phyloP scores from a whole-genome alignment of 2,113 vertebrate species.

The Athene cunicularia region DNA sequence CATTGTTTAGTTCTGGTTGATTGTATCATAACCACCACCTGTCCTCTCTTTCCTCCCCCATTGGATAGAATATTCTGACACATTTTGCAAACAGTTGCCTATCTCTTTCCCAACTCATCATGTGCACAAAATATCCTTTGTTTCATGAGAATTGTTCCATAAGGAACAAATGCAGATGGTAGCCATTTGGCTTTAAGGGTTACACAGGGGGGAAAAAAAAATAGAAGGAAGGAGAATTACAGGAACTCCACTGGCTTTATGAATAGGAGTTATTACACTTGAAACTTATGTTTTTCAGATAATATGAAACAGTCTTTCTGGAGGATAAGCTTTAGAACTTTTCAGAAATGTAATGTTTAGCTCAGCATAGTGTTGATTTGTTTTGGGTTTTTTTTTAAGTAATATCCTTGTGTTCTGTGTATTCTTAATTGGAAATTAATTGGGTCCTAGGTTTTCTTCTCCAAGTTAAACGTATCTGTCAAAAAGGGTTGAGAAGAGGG shows the following conservation, averaged over 20 bases:
- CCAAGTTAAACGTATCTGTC: not conserved
- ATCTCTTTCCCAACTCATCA: not conserved
- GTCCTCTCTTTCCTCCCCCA: not conserved
- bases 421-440: not conserved
- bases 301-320: not conserved
- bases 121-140: not conserved
- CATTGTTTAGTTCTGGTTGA: not conserved
- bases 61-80: not conserved
- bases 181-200: not conserved
- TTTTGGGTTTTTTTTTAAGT: not conserved
- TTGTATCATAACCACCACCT: not conserved
- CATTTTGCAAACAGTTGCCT: not conserved
- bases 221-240: not conserved
- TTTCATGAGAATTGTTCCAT: not conserved
- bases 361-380: not conserved
- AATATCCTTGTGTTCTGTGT: not conserved
- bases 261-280: not conserved
- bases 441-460: not conserved
- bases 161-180: not conserved
- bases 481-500: not conserved
- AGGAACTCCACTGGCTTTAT: not conserved
- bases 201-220: not conserved
- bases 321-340: not conserved
- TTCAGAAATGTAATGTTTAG: not conserved
- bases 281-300: not conserved